Percentiles rank a stretch among this genome's conserved stretches.
These are phyloP conservation scores for Daktulosphaira vitifoliae DNA, from an alignment of 1,140 invertebrate species.

Conservation along the genomic window DNA sequence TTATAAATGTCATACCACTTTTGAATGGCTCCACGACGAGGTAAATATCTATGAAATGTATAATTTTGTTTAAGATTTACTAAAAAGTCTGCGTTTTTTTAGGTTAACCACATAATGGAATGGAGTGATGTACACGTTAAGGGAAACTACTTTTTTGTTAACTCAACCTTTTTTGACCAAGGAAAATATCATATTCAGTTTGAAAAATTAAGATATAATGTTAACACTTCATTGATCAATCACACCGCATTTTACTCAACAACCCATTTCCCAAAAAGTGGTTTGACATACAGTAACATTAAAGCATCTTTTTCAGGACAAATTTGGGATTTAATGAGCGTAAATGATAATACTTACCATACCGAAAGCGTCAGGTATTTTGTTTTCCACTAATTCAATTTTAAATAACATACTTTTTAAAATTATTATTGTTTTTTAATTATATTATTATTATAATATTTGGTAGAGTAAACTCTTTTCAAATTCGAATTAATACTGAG, in stretches of 20 bases:
- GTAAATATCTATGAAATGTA: not conserved
- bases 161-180: not conserved
- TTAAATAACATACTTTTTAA: too few relatives aligned
- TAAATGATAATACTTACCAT: too few relatives aligned
- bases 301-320: not conserved
- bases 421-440: too few relatives aligned
- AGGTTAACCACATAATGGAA: not conserved
- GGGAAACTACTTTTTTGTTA: not conserved
- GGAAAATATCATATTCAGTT: slow-evolving; percentile 5
- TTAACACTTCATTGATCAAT: not conserved
- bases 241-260: not conserved
- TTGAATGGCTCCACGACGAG: not conserved
- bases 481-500: too few relatives aligned
- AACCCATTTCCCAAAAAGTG: not conserved
- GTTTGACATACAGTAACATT: not conserved
- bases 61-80: too few relatives aligned
- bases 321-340: not conserved
- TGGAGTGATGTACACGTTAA: not conserved
- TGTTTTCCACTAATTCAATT: too few relatives aligned
- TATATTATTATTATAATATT: too few relatives aligned
- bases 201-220: not conserved
- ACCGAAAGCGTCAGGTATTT: too few relatives aligned
- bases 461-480: too few relatives aligned
- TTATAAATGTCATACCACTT: not conserved
- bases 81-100: not conserved